Conservation (phyloP, 2,888 invertebrate species). For the Heteromurus nitidus region DNA sequence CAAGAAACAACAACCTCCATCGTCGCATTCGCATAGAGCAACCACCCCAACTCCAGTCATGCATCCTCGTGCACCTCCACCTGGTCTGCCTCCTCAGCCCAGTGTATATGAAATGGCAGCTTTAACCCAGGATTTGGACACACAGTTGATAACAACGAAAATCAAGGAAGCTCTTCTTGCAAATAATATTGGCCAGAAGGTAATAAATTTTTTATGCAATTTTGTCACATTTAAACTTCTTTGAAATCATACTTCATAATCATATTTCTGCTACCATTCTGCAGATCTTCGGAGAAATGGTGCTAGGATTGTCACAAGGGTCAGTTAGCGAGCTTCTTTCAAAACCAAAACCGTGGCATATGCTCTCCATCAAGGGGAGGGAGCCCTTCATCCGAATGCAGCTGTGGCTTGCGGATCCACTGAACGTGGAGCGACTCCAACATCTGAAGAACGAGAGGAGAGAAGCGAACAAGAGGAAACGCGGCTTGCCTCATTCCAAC, state of each 20-base stretch:
- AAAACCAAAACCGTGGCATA: constrained; percentile 99
- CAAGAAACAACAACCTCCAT: constrained; percentile 67
- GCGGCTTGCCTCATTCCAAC: constrained; percentile 75
- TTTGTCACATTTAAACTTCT: neutral
- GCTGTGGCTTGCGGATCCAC: constrained; percentile 95
- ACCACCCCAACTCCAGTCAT: constrained; percentile 68
- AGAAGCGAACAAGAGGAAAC: constrained; percentile 92
- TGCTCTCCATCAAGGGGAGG: constrained; percentile 97
- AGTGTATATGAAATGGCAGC: constrained; percentile 99
- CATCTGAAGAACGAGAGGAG: constrained; percentile 92
- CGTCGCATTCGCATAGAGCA: constrained; percentile 66
- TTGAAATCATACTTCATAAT: neutral
- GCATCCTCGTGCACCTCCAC: constrained; percentile 65
- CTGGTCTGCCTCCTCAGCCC: constrained; percentile 80
- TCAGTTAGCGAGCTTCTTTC: constrained; percentile 97
- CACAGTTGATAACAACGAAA: constrained; percentile 95
- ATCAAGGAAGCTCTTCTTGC: constrained; percentile 97
- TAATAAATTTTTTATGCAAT: constrained; percentile 74
- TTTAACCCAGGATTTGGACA: constrained; percentile 95
- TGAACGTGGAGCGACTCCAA: constrained; percentile 94
- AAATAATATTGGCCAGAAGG: constrained; percentile 98
- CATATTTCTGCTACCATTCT: too few species aligned
- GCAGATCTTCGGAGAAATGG: constrained; percentile 96
- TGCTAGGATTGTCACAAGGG: constrained; percentile 95
- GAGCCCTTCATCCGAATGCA: constrained; percentile 98